These are phyloP conservation scores for Noctua comes DNA, from an alignment of 2,888 invertebrate species.

Conservation along the genomic window DNA sequence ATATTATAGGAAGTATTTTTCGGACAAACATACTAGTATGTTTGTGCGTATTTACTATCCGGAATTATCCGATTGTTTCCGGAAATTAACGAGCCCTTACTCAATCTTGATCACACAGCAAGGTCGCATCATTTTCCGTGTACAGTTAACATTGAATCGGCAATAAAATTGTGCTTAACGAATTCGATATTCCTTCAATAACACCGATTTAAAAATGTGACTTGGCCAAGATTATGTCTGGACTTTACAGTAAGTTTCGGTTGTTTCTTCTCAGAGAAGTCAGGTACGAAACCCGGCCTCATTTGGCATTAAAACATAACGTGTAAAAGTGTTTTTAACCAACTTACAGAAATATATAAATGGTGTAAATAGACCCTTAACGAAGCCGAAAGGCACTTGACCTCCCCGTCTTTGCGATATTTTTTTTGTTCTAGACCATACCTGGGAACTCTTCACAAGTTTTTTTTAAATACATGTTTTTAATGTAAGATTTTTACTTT, in stretches of 20 bases:
- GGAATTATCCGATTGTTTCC: constrained; percentile 4
- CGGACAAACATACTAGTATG: background rate
- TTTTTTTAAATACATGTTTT: no score
- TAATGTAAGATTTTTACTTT: no score
- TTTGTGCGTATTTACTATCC: background rate
- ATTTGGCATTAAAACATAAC: background rate
- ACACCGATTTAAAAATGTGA: background rate
- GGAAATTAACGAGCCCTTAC: background rate
- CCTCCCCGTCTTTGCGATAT: no score
- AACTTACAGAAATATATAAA: background rate
- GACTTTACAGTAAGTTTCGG: background rate
- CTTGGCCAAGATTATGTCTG: background rate
- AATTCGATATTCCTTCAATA: background rate
- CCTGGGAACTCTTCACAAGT: no score
- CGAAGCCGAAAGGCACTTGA: no score
- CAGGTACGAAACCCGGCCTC: background rate
- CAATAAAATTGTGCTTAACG: background rate
- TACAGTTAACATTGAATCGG: constrained; percentile 24
- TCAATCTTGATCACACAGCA: background rate
- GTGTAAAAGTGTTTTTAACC: background rate
- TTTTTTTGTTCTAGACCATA: no score
- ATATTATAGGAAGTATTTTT: background rate
- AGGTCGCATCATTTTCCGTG: constrained; percentile 27
- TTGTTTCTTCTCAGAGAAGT: background rate
- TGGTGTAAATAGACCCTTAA: no score